A percentile compares a stretch with the other conserved stretches of the same genome.
Conservation (phyloP, 2,888 invertebrate species). For the Pristionchus entomophagus region DNA sequence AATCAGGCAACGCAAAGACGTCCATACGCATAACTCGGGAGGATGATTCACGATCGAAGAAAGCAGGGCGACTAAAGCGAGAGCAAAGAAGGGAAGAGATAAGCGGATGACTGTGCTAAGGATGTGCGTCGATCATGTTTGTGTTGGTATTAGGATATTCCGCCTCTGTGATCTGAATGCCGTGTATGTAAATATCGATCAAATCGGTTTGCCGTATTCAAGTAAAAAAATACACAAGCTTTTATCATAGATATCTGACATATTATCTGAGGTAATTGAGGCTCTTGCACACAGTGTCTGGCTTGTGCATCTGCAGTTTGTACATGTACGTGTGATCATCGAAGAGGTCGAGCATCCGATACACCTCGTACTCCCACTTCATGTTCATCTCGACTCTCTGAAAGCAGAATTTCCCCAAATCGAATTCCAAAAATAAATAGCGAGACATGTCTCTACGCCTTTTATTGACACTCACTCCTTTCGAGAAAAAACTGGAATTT, state of each 20-base stretch:
- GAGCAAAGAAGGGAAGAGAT: not conserved
- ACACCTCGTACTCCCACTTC: constrained; percentile 8
- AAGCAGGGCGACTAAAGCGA: not conserved
- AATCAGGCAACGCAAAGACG: not conserved
- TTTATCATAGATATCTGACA: not conserved
- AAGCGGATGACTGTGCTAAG: not conserved
- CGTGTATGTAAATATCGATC: too few relatives aligned
- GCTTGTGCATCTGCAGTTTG: not conserved
- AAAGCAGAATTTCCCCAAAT: not conserved
- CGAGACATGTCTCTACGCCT: too few relatives aligned
- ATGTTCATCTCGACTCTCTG: not conserved
- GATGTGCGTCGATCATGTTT: too few relatives aligned
- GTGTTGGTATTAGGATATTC: too few relatives aligned
- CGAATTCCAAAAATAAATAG: not conserved
- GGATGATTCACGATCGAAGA: not conserved
- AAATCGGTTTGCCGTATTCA: too few relatives aligned
- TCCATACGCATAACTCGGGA: not conserved
- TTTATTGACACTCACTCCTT: too few relatives aligned
- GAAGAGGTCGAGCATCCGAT: not conserved
- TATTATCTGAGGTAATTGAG: not conserved
- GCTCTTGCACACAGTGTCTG: not conserved
- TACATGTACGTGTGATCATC: constrained; percentile 16
- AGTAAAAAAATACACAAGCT: not conserved
- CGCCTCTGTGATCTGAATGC: too few relatives aligned
- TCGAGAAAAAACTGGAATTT: too few relatives aligned